phyloP scores from a whole-genome alignment of 2,113 vertebrate species.

The Natator depressus region DNA sequence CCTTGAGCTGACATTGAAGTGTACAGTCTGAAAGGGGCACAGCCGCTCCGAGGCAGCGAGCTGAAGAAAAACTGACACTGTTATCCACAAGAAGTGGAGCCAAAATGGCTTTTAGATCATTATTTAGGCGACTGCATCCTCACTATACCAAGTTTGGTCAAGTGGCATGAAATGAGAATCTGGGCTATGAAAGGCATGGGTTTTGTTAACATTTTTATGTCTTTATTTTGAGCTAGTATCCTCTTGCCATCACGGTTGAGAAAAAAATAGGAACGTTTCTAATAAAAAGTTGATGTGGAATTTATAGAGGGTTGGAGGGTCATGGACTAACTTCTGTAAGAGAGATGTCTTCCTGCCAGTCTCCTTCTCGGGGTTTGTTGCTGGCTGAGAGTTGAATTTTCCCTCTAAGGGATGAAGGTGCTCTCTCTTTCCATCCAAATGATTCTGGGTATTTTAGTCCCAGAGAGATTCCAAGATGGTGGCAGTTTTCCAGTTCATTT shows the following conservation, averaged over 20 bases:
- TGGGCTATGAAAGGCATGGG: neutral
- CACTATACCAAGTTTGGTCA: slow-evolving; percentile 35
- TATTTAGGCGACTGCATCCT: slow-evolving; percentile 47
- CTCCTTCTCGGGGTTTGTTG: neutral
- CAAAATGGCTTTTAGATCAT: slow-evolving; percentile 50
- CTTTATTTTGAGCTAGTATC: neutral
- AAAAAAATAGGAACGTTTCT: neutral
- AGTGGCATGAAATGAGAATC: slow-evolving; percentile 23
- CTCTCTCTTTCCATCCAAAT: neutral
- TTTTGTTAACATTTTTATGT: neutral
- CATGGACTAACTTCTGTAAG: neutral
- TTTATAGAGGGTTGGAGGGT: neutral
- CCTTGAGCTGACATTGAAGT: slow-evolving; percentile 29
- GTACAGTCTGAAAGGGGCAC: slow-evolving; percentile 10
- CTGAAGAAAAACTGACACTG: slow-evolving; percentile 30
- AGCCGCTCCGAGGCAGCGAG: slow-evolving; percentile 20
- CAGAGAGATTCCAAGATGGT: neutral
- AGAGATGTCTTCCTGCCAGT: neutral
- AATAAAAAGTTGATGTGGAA: neutral
- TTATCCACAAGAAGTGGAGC: slow-evolving; percentile 1
- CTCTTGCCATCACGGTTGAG: neutral
- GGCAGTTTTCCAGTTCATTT: neutral
- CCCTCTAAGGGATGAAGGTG: neutral
- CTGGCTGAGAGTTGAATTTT: neutral
- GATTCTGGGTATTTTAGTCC: neutral